Conservation (phyloP, 1,140 invertebrate genomes). For the Centruroides sculpturatus region DNA sequence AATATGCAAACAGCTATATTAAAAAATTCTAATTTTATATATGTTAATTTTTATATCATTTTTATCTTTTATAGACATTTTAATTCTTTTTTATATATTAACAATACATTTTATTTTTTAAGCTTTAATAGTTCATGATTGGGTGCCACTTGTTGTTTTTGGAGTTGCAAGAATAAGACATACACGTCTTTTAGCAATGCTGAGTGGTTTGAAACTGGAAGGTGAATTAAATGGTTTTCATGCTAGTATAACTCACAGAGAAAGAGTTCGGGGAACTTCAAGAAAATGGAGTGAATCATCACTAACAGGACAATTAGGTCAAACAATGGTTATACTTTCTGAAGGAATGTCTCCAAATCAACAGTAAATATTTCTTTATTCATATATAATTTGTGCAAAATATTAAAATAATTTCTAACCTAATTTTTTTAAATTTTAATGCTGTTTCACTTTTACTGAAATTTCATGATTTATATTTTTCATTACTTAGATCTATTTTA, state of each 20-base stretch:
- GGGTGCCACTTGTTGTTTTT: slow-evolving; percentile 52
- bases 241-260: slow-evolving; percentile 48
- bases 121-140: slow-evolving; percentile 33
- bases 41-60: too few relatives aligned
- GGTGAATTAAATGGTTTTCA: slow-evolving; percentile 74
- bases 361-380: slow-evolving; percentile 43
- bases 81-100: not conserved
- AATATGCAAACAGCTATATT: not conserved
- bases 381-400: too few relatives aligned
- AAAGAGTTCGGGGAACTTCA: slow-evolving; percentile 48
- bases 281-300: slow-evolving; percentile 59
- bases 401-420: too few relatives aligned
- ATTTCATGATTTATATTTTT: too few relatives aligned
- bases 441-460: too few relatives aligned
- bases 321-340: slow-evolving; percentile 79
- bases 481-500: too few relatives aligned
- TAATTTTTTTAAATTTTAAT: too few relatives aligned
- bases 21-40: too few relatives aligned
- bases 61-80: too few relatives aligned
- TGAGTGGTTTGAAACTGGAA: slow-evolving; percentile 84
- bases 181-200: slow-evolving; percentile 68
- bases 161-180: slow-evolving; percentile 77
- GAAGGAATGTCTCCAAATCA: slow-evolving; percentile 78
- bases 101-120: slow-evolving; percentile 10
- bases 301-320: slow-evolving; percentile 73